phyloP scores from a whole-genome alignment of 2,797 vertebrate species.

The Dallia pectoralis region DNA sequence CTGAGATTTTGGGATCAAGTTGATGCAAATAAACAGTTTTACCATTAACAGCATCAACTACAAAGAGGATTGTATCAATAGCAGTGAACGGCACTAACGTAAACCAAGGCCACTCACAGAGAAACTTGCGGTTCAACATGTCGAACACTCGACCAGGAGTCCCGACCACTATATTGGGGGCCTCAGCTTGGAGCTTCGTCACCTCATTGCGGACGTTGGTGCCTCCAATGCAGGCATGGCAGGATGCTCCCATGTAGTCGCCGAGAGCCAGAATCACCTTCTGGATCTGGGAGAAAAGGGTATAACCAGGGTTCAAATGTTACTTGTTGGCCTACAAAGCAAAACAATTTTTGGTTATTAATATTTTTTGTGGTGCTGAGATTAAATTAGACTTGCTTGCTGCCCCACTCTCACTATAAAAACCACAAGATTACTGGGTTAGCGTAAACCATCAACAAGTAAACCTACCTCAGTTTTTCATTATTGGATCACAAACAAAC shows the following conservation, averaged over 20 bases:
- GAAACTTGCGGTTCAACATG: constrained; percentile 83
- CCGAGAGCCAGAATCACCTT: constrained; percentile 92
- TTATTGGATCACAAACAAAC: too few species aligned
- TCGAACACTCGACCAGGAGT: constrained; percentile 89
- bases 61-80: too few species aligned
- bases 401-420: too few species aligned
- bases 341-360: too few species aligned
- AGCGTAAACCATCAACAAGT: too few species aligned
- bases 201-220: constrained; percentile 86
- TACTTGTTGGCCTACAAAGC: too few species aligned
- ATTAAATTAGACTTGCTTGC: too few species aligned
- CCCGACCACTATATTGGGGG: constrained; percentile 88
- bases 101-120: constrained; percentile 75
- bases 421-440: too few species aligned
- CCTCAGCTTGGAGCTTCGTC: constrained; percentile 84
- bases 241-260: constrained; percentile 89
- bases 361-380: too few species aligned
- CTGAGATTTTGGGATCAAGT: background rate
- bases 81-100: background rate
- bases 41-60: too few species aligned
- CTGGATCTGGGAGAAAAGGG: constrained; percentile 76
- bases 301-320: too few species aligned
- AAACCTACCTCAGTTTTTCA: too few species aligned
- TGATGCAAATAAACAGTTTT: background rate
- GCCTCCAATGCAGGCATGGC: constrained; percentile 90